Base-by-base conservation (phyloP, 2,797 vertebrate genomes). In the Jordanella pulchra region DNA sequence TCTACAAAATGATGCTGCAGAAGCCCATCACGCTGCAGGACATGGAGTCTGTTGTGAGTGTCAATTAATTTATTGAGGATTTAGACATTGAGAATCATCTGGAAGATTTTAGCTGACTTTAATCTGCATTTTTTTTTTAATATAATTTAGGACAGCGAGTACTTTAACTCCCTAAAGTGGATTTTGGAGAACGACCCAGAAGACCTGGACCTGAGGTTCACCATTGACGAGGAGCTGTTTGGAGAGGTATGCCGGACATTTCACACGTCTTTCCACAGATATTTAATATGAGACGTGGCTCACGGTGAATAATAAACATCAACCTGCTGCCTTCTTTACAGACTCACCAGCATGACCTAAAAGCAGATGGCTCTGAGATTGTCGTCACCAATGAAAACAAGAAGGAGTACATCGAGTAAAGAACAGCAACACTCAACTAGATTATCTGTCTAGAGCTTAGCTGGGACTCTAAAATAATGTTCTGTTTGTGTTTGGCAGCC, bases 1-100 rank as follows among this genome's bases (percentile, higher is more conserved):
- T 99, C 90, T 99, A 99, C 91, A 99, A 98, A 94, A 99, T 99
- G 98, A 99, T 97, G 97, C 94, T 99, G 65, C 97, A 98, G 86
- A 99, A 99, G 81, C 89, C 94, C 23, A 99, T 99, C 90, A 96
- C 92, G 0, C 95, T 99, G 71, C 95, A 96, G 78, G 98, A 99
- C 79, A 99, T 99, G 97, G 97, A 99, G 84, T 99, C 98, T 30
- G 98, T 99, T 93, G 98, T 99, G 93, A 82, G 97, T 94, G 48
- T 72, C 50, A 7, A 15, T 44, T 27, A 65, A 23, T 50, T 30
- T 1, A 53, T 45, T 78, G 0, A 15, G 12, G 1, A 60, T 28
- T 3, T n/a, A 51, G 7, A 30, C 9, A 53, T 45, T 28, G 44
- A 27, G 63, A 0, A 5, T 54, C 0, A 58, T 50, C 21, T 74